Base-by-base conservation (phyloP, 35 echinoderm and acorn worm genomes). In the Holothuria glaberrima region DNA sequence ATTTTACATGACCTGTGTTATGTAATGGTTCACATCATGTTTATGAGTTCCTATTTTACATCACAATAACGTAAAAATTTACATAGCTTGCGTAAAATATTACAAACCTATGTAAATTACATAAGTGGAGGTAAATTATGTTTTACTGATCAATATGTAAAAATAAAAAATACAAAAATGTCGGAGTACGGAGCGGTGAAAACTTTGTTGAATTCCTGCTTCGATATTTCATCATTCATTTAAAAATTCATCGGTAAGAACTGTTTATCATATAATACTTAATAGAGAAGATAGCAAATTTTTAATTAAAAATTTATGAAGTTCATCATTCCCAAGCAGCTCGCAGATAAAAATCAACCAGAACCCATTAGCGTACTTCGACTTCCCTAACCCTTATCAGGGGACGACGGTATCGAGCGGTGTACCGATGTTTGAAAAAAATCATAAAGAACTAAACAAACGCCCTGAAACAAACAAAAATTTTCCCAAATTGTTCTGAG, bases 11-110 rank as follows among this genome's bases (percentile, higher is more conserved):
- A 68, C n/a, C 61, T 65, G 61, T 65, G 9, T 68, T 68, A 14
- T 68, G n/a, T 9, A 68, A 68, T 32, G 9, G 64, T 68, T 68
- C 22, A 68, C 64, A 68, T 68, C 64, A 68, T 24, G 64, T 25
- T 22, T 10, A 14, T 0, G 64, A 68, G 64, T 24, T 68, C 64
- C 64, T 68, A 68, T 14, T 68, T 68, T 22, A 68, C 64, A 68
- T 14, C 64, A 68, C 13, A 3, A 68, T 12, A 68, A 68, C 12
- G n/a, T 1, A 54, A 54, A 54, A 4, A 10, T 68, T 68, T 1
- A 68, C 64, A 68, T 28, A 24, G 64, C 0, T 68, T 68, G 64
- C 22, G 64, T 24, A 68, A 68, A 68, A 68, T 68, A 68, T 68
- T 68, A 26, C 64, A 68, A 68, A 14, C 64, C 64, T 68, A 68